These are phyloP conservation scores for Salvelinus fontinalis DNA, from an alignment of 2,113 vertebrate species.

Conservation along the genomic window DNA sequence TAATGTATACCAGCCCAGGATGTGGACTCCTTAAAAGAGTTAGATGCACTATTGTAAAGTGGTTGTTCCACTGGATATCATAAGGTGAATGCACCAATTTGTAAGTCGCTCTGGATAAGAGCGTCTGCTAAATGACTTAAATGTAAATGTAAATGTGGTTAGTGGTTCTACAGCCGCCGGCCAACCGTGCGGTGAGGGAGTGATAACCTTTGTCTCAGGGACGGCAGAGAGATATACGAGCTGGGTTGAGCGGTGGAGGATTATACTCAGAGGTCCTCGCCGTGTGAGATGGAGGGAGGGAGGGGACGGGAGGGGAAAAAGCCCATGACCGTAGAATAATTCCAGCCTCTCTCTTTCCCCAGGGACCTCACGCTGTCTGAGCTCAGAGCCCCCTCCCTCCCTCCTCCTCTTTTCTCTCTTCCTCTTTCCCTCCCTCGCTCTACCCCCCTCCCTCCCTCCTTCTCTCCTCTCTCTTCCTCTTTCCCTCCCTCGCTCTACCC, in stretches of 20 bases:
- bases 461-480: conserved; percentile 36
- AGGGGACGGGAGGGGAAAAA: neutral
- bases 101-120: too few relatives aligned
- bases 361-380: conserved; percentile 77
- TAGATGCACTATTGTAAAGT: too few relatives aligned
- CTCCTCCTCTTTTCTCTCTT: neutral
- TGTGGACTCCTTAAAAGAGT: too few relatives aligned
- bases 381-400: conserved; percentile 39
- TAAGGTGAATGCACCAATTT: too few relatives aligned
- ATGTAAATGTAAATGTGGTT: too few relatives aligned
- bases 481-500: too few relatives aligned
- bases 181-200: conserved; percentile 50
- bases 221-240: conserved; percentile 67
- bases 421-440: neutral
- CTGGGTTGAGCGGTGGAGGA: conserved; percentile 59
- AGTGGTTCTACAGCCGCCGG: conserved; percentile 44
- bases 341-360: conserved; percentile 74
- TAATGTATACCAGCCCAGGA: neutral
- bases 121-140: too few relatives aligned
- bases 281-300: conserved; percentile 50
- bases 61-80: too few relatives aligned
- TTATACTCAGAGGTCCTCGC: conserved; percentile 72
- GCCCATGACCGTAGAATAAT: conserved; percentile 77
- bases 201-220: conserved; percentile 75
- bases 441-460: neutral